Evolutionary conservation across 2,888 invertebrate species (phyloP).

Genomic region (Megamerina dolium): DNA sequence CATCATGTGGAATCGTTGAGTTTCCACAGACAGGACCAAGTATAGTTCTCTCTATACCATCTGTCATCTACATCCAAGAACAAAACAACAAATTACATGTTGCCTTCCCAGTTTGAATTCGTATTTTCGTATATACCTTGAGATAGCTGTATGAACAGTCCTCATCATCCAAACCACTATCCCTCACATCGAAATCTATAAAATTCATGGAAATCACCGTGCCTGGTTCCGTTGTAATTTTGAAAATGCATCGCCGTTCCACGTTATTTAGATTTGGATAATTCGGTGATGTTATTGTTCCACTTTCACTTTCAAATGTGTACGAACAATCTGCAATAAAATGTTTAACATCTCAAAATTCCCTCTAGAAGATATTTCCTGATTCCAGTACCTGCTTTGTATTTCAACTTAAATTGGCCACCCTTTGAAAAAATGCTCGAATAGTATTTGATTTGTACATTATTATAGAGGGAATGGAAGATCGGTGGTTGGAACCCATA

Average conservation of each 20-base stretch:
- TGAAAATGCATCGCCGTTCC: constrained; percentile 60
- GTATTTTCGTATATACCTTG: constrained; percentile 26
- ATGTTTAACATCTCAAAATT: neutral
- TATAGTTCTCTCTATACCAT: no score
- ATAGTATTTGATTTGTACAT: constrained; percentile 56
- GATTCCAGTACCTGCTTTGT: constrained; percentile 49
- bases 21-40: constrained; percentile 66
- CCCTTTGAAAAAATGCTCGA: no score
- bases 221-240: constrained; percentile 62
- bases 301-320: constrained; percentile 56
- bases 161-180: constrained; percentile 30
- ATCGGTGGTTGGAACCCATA: constrained; percentile 53
- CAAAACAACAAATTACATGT: no score
- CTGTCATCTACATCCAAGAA: no score
- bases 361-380: no score
- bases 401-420: constrained; percentile 58
- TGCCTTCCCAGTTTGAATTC: neutral
- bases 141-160: constrained; percentile 56
- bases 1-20: constrained; percentile 54
- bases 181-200: constrained; percentile 61
- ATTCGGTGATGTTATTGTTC: constrained; percentile 64
- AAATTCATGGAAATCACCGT: constrained; percentile 62
- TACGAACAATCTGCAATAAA: constrained; percentile 58
- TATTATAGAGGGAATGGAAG: constrained; percentile 55
- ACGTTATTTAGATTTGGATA: constrained; percentile 64